Evolutionary conservation across 2,888 invertebrate species (phyloP), one percentile per base, ranked within the genome.

Genomic region (Idaea dimidiata): DNA sequence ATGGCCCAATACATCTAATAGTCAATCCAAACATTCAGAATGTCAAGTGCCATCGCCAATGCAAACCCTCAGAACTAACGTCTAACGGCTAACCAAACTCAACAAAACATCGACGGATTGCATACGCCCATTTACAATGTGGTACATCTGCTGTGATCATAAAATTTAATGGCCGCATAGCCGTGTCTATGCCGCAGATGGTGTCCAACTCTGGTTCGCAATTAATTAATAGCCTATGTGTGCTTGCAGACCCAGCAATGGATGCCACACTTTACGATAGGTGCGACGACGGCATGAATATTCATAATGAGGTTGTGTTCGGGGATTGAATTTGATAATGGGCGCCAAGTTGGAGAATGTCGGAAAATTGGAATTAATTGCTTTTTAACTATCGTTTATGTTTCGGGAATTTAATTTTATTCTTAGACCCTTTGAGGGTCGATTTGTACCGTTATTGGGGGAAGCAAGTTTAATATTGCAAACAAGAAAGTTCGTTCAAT

Each of bases 211-310:
- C 85, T 86, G 81, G 81, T 78, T 84, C 71, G 75, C 84, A 83
- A 86, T 86, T 88, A 89, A 91, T 90, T 87, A 89, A 86, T 89
- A 79, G 87, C 83, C 82, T 81, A 80, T 83, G 82, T 83, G 79
- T 83, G 87, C 84, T 80, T 83, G 85, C 87, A 84, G 70, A 78
- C 77, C 82, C 79, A 78, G 88, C 80, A 87, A 83, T 89, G 87
- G 86, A 89, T 84, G 81, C 80, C 81, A 74, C 80, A 81, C 81
- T 86, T 86, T 87, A 87, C 87, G 86, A 87, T 86, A 81, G 69
- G 76, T 78, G 74, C 78, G 74, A 69, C 78, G 74, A 69, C 66
- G 68, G 64, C 76, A 83, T 88, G 87, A 88, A 88, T 88, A 88
- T 88, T 87, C 86, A 89, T 81, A 68, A 66, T 73, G 72, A 69